phyloP scores from a whole-genome alignment of 2,888 invertebrate genomes.

The Drosophila nr. fundita region DNA sequence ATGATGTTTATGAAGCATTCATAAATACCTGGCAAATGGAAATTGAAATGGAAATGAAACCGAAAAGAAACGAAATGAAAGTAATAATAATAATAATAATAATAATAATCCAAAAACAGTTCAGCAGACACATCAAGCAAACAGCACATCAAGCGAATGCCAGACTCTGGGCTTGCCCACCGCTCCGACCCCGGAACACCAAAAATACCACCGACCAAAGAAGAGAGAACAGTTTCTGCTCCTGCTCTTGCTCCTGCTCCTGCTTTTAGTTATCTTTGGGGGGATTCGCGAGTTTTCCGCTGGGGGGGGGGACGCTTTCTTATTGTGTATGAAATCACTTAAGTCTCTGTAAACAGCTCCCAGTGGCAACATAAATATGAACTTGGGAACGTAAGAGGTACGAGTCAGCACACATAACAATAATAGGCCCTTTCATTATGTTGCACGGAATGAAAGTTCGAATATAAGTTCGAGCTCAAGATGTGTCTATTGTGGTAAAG shows the following conservation, averaged over 20 bases:
- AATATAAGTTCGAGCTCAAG: not conserved
- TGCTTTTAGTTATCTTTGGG: constrained; percentile 8
- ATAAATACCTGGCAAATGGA: constrained; percentile 63
- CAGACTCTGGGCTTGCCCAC: constrained; percentile 1
- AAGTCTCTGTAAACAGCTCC: constrained; percentile 74
- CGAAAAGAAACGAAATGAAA: constrained; percentile 25
- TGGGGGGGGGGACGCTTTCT: constrained; percentile 52
- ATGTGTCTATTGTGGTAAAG: constrained; percentile 9
- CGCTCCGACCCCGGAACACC: constrained; percentile 5
- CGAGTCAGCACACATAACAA: constrained; percentile 19
- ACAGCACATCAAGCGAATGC: constrained; percentile 34
- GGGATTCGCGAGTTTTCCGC: constrained; percentile 27
- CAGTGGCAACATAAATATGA: constrained; percentile 74
- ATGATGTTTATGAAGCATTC: constrained; percentile 45
- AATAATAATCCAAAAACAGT: constrained; percentile 69
- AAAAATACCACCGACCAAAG: constrained; percentile 5
- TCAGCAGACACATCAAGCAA: constrained; percentile 58
- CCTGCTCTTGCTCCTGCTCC: not conserved
- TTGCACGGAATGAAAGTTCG: constrained; percentile 9
- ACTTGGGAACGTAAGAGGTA: constrained; percentile 37
- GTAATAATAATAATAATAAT: constrained; percentile 55
- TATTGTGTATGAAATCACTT: constrained; percentile 74
- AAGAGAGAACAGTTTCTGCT: constrained; percentile 7
- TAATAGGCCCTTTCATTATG: constrained; percentile 15
- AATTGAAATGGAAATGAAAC: constrained; percentile 42